Evolutionary conservation across 1,140 invertebrate species (phyloP).

Genomic region (Dysdera silvatica): DNA sequence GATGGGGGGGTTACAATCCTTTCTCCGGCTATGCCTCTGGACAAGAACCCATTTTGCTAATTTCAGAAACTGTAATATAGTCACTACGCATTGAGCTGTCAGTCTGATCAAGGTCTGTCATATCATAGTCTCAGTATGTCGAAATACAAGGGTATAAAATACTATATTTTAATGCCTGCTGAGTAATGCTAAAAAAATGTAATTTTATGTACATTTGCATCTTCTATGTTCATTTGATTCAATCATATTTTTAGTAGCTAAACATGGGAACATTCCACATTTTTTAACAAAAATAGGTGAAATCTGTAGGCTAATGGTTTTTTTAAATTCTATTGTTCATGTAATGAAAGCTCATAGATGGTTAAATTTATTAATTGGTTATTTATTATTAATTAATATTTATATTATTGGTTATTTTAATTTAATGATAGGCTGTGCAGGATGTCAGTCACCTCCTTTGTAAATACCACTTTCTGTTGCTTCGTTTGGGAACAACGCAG

Average conservation of each 20-base stretch:
- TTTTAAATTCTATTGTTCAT: not conserved
- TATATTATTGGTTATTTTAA: not conserved
- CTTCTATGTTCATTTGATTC: not conserved
- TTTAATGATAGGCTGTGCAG: constrained; percentile 12
- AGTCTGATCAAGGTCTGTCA: no score
- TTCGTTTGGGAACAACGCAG: constrained; percentile 11
- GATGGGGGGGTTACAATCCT: no score
- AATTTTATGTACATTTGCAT: no score
- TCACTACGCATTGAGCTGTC: no score
- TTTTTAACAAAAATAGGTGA: not conserved
- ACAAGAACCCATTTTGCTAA: no score
- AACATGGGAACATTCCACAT: not conserved
- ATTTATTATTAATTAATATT: not conserved
- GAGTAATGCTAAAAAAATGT: no score
- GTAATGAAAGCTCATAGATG: not conserved
- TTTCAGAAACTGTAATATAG: no score
- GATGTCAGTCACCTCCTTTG: constrained; percentile 24
- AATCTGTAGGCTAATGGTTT: not conserved
- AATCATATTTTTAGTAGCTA: not conserved
- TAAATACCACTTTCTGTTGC: constrained; percentile 18
- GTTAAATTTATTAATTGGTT: not conserved
- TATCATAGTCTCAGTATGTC: no score
- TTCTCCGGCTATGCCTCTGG: no score
- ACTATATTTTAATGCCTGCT: no score
- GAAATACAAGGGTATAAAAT: no score